Evolutionary conservation across 2,888 invertebrate genomes (phyloP).

Genomic region (Chloromyia formosa): DNA sequence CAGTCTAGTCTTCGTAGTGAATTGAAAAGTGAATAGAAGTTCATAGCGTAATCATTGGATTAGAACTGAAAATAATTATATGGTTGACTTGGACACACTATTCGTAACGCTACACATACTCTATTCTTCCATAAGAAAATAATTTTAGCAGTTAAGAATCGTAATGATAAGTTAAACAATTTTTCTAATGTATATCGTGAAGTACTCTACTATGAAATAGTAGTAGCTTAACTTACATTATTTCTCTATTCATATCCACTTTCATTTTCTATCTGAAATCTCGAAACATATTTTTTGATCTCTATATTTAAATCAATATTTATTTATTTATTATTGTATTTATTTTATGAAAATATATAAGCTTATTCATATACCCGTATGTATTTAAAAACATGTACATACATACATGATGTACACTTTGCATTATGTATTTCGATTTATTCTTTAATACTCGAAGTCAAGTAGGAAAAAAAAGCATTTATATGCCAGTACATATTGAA

Average conservation of each 20-base stretch:
- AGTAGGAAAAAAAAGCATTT: background rate
- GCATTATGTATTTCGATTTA: background rate
- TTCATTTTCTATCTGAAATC: constrained; percentile 18
- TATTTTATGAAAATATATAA: constrained; percentile 19
- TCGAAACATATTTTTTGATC: constrained; percentile 29
- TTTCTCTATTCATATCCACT: background rate
- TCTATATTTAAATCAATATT: constrained; percentile 35
- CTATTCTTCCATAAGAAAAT: constrained; percentile 28
- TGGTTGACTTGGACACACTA: constrained; percentile 34
- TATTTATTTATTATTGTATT: constrained; percentile 39
- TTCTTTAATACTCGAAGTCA: background rate
- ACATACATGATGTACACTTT: background rate
- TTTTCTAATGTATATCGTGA: constrained; percentile 2
- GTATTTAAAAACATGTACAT: no score
- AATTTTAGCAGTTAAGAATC: constrained; percentile 29
- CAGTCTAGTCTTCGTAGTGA: constrained; percentile 13
- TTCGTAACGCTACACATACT: background rate
- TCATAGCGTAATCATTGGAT: background rate
- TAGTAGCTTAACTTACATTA: constrained; percentile 7
- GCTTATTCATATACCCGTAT: constrained; percentile 29
- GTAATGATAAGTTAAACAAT: background rate
- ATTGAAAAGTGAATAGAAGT: constrained; percentile 22
- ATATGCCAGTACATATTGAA: background rate
- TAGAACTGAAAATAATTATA: constrained; percentile 7
- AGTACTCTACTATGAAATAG: background rate